Evolutionary conservation across 2,797 vertebrate species (phyloP), one percentile per base, ranked within the genome.

Genomic region (Labeo calbasu): DNA sequence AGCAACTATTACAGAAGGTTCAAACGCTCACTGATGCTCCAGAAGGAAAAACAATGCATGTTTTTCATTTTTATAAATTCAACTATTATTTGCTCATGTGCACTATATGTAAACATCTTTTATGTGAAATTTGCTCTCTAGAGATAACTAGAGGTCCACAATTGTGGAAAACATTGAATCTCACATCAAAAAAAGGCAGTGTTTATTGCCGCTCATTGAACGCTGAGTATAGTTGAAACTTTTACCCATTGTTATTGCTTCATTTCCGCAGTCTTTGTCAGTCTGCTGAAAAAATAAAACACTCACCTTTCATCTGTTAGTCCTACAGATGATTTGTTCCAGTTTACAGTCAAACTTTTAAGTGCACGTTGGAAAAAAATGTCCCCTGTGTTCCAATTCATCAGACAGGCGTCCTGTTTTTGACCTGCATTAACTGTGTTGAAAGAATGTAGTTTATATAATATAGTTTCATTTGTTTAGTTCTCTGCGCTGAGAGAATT

Each of bases 391-490:
- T 43, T 77, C 6, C 59, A 36, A 19, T 55, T 55, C 21, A 25
- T 77, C 7, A 25, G 14, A 25, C 21, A 43, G 2, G 53, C 1
- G 8, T n/a, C 53, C 73, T 59, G 32, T 46, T 53, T 79, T 79
- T 86, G 55, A 55, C 40, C 65, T 17, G 17, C 28, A 46, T 59
- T 65, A 53, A 59, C 21, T 12, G 13, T 51, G 57, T 32, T 25
- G 14, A 69, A 72, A 79, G 59, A 50, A 79, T 71, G 11, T 65
- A 3, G 70, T 82, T 81, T 69, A 69, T 65, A 63, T 19, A 59
- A 61, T 71, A 79, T 65, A 1, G 43, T 82, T 82, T 40, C 14
- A 51, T 51, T 82, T 73, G 43, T 72, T 81, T 63, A 50, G 63
- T 81, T 63, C 12, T 82, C 17, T 21, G 25, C 5, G 0, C 8